Base-by-base conservation (phyloP, 2,113 vertebrate genomes). In the Dryoscopus gambensis region DNA sequence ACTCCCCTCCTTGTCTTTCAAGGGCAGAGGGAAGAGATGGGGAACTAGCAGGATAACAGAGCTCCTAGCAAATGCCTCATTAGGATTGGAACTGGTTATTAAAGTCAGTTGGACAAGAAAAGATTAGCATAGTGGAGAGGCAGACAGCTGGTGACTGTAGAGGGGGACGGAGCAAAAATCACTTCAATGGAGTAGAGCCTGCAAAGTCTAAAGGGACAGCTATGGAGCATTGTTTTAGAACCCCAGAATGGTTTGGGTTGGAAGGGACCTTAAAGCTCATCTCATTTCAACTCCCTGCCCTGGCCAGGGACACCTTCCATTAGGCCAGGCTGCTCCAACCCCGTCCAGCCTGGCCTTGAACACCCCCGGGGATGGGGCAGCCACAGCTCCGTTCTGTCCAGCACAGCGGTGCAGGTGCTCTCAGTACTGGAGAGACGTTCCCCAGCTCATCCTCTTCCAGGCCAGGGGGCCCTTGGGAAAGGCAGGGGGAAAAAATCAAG, bases 351-450 rank as follows among this genome's bases (percentile, higher is more conserved):
- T n/a, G 40, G n/a, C 49, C 35, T 42, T 31, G 42, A 8, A 15
- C 30, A 40, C 7, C 6, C 10, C 5, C 57, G 22, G 16, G 67
- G 42, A 15, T 13, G 44, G 67, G 40, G 67, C 50, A 88, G 59
- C 35, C 50, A 8, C 57, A 80, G 13, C 67, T 65, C 9, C 76
- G 50, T 59, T 2, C 3, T 39, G 52, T 13, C 16, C 63, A 24
- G 79, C 28, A 33, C 57, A 1, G 25, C 3, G 15, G 47, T 27
- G 56, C 31, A 44, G 65, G 44, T 0, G 0, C 56, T 47, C 3
- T 33, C 27, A 24, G 52, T 7, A 5, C 18, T 13, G 46, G 14
- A 39, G 44, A 31, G 50, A 11, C 1, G 1, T 28, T 65, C 33
- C 42, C 40, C 37, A 65, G 60, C n/a, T 60, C 25, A 28, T 63